A percentile compares a stretch with the other conserved stretches of the same genome.
Evolutionary conservation across 2,113 vertebrate species (phyloP).

Genomic region (Psittacara wagleri): DNA sequence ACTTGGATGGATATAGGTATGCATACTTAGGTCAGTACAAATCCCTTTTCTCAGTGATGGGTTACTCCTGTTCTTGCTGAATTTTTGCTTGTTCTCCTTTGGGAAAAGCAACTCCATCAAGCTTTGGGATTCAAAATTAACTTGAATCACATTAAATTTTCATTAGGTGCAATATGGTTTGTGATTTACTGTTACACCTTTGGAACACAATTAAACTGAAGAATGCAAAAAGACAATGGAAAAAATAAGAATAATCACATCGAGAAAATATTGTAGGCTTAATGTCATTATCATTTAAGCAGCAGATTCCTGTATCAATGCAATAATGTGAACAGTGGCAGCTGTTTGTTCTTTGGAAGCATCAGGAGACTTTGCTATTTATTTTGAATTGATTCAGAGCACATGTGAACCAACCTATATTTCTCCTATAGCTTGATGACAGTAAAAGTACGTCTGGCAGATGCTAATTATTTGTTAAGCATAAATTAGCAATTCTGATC

Average conservation of each 20-base stretch:
- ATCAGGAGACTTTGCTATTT: neutral
- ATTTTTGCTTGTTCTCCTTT: neutral
- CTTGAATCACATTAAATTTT: neutral
- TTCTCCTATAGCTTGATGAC: neutral
- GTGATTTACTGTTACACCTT: neutral
- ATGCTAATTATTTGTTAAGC: neutral
- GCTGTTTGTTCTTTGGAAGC: neutral
- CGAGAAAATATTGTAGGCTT: neutral
- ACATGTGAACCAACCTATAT: neutral
- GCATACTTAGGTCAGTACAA: neutral
- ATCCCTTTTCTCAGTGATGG: neutral
- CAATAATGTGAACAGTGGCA: neutral
- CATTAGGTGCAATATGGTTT: neutral
- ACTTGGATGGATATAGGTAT: neutral
- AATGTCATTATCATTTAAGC: neutral
- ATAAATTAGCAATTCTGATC: constrained; percentile 36
- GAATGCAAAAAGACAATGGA: neutral
- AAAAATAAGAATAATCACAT: neutral
- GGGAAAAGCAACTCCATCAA: neutral
- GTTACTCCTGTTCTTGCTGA: neutral
- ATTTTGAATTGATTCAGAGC: neutral
- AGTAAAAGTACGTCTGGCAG: neutral
- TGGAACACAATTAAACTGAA: neutral
- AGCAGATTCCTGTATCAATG: neutral
- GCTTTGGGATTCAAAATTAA: neutral